Evolutionary conservation across 2,113 vertebrate species (phyloP).

Genomic region (Chlorodrepanis virens): DNA sequence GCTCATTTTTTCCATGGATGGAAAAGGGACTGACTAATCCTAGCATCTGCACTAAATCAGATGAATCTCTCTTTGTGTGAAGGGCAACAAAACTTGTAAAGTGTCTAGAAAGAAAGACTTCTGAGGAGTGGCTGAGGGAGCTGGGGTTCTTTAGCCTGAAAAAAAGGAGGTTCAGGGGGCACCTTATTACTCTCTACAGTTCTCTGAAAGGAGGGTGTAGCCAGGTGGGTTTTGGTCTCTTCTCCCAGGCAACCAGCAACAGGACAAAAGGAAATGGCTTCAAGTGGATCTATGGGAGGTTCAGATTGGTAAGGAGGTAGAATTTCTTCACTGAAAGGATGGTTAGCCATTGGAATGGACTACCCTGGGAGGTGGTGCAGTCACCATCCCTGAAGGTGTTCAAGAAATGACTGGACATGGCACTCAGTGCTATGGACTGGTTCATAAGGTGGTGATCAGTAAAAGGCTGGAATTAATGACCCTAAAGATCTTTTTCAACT

Average conservation of each 20-base stretch:
- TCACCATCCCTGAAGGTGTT: not conserved
- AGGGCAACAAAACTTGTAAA: not conserved
- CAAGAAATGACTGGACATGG: not conserved
- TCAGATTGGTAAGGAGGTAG: not conserved
- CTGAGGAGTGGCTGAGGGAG: not conserved
- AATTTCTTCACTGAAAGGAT: not conserved
- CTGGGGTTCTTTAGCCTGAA: not conserved
- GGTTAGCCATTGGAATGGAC: not conserved
- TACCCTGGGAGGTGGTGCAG: not conserved
- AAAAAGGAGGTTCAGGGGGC: not conserved
- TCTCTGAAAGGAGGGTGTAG: not conserved
- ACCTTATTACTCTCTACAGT: not conserved
- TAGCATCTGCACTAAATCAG: not conserved
- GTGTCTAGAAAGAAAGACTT: not conserved
- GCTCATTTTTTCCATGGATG: not conserved
- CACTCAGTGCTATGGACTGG: no score
- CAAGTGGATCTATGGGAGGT: not conserved
- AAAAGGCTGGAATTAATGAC: not conserved
- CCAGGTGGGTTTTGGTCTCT: not conserved
- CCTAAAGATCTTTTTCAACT: not conserved
- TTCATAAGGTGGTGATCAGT: not conserved
- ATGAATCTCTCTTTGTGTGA: not conserved
- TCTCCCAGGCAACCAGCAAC: rapidly evolving
- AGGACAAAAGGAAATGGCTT: not conserved
- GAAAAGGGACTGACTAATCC: not conserved